Conservation (phyloP, 2,888 invertebrate species). For the Drosophila vallismaia region DNA sequence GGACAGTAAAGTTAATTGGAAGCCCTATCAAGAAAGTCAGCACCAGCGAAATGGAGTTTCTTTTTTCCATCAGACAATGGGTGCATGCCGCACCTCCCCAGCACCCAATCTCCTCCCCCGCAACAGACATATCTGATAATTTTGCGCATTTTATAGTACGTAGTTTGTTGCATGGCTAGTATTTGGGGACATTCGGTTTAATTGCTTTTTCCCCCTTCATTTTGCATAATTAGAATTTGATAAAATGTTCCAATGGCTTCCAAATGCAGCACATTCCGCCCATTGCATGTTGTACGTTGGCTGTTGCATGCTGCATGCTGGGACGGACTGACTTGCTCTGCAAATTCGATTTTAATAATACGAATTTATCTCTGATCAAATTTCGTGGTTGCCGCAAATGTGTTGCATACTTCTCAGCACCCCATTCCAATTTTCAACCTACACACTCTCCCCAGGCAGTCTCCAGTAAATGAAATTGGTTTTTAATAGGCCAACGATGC, state of each 20-base stretch:
- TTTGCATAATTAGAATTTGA: slow-evolving; percentile 75
- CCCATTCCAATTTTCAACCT: not conserved
- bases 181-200: slow-evolving; percentile 58
- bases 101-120: not conserved
- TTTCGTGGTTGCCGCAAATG: slow-evolving; percentile 54
- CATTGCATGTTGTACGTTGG: slow-evolving; percentile 42
- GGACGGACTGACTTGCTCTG: slow-evolving; percentile 41
- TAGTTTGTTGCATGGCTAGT: slow-evolving; percentile 8
- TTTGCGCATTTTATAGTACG: slow-evolving; percentile 42
- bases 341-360: slow-evolving; percentile 79
- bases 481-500: slow-evolving; percentile 60
- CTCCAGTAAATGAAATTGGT: slow-evolving; percentile 63
- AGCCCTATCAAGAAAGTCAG: slow-evolving; percentile 44
- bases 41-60: slow-evolving; percentile 15
- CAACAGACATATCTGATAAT: slow-evolving; percentile 50
- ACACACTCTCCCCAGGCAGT: not conserved
- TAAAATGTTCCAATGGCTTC: slow-evolving; percentile 49
- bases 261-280: slow-evolving; percentile 31
- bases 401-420: slow-evolving; percentile 37
- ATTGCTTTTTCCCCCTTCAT: slow-evolving; percentile 73
- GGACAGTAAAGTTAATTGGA: slow-evolving; percentile 63
- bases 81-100: slow-evolving; percentile 6
- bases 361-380: slow-evolving; percentile 66
- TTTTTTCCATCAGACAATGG: slow-evolving; percentile 32
- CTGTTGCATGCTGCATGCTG: slow-evolving; percentile 24